phyloP scores from a whole-genome alignment of 1,140 invertebrate genomes.

The Cotesia chilonis region DNA sequence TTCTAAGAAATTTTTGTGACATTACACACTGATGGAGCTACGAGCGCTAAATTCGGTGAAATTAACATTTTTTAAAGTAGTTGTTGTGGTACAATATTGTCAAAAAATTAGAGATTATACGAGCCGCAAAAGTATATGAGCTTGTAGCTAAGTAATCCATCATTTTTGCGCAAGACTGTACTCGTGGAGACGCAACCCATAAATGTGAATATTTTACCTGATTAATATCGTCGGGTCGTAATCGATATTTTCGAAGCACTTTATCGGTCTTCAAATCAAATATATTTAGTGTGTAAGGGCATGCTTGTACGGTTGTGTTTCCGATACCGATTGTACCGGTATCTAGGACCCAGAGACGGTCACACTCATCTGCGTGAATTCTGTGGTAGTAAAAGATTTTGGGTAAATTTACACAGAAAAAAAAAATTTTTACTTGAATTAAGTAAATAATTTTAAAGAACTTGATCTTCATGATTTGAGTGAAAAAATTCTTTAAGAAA shows the following conservation, averaged over 20 bases:
- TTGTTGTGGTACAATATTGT: too few species aligned
- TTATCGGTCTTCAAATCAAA: conserved; percentile 79
- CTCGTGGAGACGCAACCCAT: neutral
- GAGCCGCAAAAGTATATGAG: too few species aligned
- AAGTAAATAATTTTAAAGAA: neutral
- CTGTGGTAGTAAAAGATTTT: conserved; percentile 46
- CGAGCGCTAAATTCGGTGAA: too few species aligned
- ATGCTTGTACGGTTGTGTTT: conserved; percentile 76
- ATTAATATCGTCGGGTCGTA: conserved; percentile 77
- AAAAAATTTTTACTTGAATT: conserved; percentile 8
- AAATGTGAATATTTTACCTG: conserved; percentile 50
- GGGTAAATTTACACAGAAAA: neutral
- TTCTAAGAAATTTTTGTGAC: too few species aligned
- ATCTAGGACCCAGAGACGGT: conserved; percentile 82
- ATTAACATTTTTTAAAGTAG: too few species aligned
- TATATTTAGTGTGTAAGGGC: conserved; percentile 77
- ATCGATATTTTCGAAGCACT: conserved; percentile 74
- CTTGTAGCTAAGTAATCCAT: too few species aligned
- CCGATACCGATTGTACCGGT: conserved; percentile 83
- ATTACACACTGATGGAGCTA: too few species aligned
- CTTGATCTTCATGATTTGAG: too few species aligned
- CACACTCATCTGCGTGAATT: conserved; percentile 75
- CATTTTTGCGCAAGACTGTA: too few species aligned
- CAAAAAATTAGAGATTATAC: too few species aligned
- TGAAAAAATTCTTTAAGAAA: too few species aligned